These are phyloP conservation scores for Halcyon leucocephala DNA, from an alignment of 2,797 vertebrate species.

Conservation along the genomic window DNA sequence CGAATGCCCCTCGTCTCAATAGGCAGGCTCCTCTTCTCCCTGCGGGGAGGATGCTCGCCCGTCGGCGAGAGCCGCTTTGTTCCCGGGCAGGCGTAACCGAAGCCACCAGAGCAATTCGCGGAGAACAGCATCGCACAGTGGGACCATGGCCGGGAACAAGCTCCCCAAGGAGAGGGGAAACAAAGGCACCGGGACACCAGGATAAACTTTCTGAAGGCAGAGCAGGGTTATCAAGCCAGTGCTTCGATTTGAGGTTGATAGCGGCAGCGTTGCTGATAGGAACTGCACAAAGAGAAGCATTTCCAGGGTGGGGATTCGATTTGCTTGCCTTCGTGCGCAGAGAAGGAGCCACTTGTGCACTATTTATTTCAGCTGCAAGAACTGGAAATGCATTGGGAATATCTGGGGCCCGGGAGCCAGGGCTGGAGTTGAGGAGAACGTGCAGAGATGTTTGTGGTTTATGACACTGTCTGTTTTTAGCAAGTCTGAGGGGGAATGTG, in stretches of 20 bases:
- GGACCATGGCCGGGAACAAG: background rate
- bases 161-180: background rate
- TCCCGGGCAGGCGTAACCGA: background rate
- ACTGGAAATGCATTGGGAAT: fast-evolving
- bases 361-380: background rate
- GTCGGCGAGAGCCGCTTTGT: background rate
- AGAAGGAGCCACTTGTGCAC: fast-evolving
- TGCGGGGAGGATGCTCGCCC: background rate
- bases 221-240: background rate
- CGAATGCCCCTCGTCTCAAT: background rate
- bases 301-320: background rate
- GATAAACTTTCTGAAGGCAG: background rate
- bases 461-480: fast-evolving
- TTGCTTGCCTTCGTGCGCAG: background rate
- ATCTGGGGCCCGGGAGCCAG: background rate
- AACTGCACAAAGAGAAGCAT: background rate
- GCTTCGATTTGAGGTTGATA: background rate
- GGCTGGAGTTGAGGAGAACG: fast-evolving
- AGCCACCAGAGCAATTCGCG: background rate
- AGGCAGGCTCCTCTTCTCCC: background rate
- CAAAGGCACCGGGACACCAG: background rate
- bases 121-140: background rate
- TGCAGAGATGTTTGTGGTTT: background rate
- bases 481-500: background rate
- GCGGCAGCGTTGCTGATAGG: fast-evolving